These are phyloP conservation scores for Pelusios castaneus DNA, from an alignment of 2,113 vertebrate genomes.

Conservation along the genomic window DNA sequence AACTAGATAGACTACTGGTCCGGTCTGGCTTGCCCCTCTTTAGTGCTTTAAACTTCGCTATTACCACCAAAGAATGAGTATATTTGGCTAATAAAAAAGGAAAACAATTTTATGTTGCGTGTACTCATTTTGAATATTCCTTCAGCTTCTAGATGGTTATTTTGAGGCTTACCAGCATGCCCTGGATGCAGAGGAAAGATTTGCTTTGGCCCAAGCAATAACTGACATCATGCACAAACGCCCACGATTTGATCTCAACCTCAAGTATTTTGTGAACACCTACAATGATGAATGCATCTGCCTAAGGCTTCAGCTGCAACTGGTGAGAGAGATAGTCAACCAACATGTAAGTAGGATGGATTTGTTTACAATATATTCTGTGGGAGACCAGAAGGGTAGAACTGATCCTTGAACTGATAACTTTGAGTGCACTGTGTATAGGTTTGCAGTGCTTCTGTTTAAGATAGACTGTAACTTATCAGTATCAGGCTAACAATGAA, in stretches of 20 bases:
- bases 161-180: conserved; percentile 81
- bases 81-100: not conserved
- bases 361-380: not conserved
- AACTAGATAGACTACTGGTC: not conserved
- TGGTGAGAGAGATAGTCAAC: conserved; percentile 71
- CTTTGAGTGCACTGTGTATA: not conserved
- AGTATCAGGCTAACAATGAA: not conserved
- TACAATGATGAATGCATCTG: conserved; percentile 73
- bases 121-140: not conserved
- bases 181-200: conserved; percentile 76
- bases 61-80: not conserved
- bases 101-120: not conserved
- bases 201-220: conserved; percentile 75
- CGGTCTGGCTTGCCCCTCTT: not conserved
- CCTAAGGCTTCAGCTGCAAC: conserved; percentile 75
- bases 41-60: not conserved
- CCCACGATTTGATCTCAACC: conserved; percentile 75
- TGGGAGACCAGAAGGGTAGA: not conserved
- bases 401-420: not conserved
- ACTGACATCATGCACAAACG: conserved; percentile 73
- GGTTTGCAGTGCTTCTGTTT: not conserved
- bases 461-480: not conserved
- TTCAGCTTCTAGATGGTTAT: conserved; percentile 81
- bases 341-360: conserved; percentile 65
- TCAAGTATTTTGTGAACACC: conserved; percentile 71